Percentiles rank a stretch among this genome's conserved stretches.
These are phyloP conservation scores for Euwallacea fornicatus DNA, from an alignment of 1,140 invertebrate species.

Conservation along the genomic window DNA sequence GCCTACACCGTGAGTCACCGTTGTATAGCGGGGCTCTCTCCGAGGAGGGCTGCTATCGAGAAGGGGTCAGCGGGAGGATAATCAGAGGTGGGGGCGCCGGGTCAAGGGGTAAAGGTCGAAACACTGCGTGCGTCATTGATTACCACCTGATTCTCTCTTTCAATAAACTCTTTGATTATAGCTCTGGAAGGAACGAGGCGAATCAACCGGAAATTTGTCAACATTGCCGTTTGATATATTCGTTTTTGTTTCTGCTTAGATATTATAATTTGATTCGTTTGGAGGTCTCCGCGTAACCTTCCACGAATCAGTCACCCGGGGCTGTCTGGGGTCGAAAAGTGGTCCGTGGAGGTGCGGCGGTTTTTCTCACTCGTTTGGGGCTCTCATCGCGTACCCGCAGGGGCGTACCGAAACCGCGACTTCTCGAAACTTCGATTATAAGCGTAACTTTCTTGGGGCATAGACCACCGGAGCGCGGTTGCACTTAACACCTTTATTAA, in stretches of 20 bases:
- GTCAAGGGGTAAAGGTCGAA: slow-evolving; percentile 40
- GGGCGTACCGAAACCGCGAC: no score
- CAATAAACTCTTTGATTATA: no score
- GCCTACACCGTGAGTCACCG: slow-evolving; percentile 14
- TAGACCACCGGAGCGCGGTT: background rate
- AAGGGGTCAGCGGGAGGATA: background rate
- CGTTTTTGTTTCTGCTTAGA: no score
- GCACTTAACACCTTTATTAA: slow-evolving; percentile 3
- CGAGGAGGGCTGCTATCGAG: background rate
- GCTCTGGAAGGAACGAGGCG: no score
- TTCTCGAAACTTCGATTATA: no score
- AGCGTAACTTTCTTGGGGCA: no score
- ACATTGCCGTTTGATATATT: background rate
- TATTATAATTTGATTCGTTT: no score
- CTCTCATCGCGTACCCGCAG: no score
- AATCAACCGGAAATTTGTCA: background rate
- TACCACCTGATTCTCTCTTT: slow-evolving; percentile 13
- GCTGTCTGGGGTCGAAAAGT: slow-evolving; percentile 11
- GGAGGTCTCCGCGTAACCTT: background rate
- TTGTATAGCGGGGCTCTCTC: no score
- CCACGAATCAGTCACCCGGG: slow-evolving; percentile 20
- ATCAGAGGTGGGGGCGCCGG: slow-evolving; percentile 11
- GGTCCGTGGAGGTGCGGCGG: slow-evolving; percentile 8
- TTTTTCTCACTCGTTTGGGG: no score
- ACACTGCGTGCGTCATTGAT: slow-evolving; percentile 15